Evolutionary conservation across 1,140 invertebrate species (phyloP), one percentile per base, ranked within the genome.

Genomic region (Asbolus verrucosus): DNA sequence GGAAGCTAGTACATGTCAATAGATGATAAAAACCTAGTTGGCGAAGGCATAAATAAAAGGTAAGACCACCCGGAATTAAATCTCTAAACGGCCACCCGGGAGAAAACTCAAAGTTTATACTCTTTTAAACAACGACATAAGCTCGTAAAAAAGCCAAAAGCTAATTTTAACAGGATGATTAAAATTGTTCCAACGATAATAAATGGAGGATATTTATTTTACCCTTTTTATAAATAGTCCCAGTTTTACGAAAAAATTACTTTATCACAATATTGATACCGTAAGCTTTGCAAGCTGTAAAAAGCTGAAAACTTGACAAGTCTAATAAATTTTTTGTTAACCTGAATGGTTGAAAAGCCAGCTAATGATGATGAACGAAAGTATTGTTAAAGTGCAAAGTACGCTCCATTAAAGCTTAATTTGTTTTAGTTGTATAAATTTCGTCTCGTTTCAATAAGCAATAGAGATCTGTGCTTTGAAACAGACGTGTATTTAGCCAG

Each of bases 401-500:
- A 16, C 39, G 39, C 2, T 43, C 39, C 39, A 43, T 43, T 43
- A 16, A 14, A 6, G 39, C 15, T 43, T 43, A 16, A 43, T 43
- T 43, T 43, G 15, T 43, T 43, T 43, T 43, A 43, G 15, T 43
- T 43, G 13, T 43, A 43, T 16, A 16, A 43, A 43, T 43, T 43
- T 43, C 39, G 15, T 43, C 16, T 16, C 39, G 39, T 43, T 43
- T 43, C 39, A 43, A 43, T 18, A 18, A 14, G 15, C 39, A 43
- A 16, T 43, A 14, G 54, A 36, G 54, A 36, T 60, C 54, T 30
- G 18, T 19, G 14, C 14, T 16, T 6, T 19, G 27, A 65, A 27
- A 65, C 36, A 6, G 33, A 39, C 39, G 9, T 15, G 13, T 67
- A 59, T 67, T 67, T 67, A 67, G 65, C 16, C 50, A 54, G 46